Conservation (phyloP, 2,113 vertebrate genomes). For the Labrus mixtus region DNA sequence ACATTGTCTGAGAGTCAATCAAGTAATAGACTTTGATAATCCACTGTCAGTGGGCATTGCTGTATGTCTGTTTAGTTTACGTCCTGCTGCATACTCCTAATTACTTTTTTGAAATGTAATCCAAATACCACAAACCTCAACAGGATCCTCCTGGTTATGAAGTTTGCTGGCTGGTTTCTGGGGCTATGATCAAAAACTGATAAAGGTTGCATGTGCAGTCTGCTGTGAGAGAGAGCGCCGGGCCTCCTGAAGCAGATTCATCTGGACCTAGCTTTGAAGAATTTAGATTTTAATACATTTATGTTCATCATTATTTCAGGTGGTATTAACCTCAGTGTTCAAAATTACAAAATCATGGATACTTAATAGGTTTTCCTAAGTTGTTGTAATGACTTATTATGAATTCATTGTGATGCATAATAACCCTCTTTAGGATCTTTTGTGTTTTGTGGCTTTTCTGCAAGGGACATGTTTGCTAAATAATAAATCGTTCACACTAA, state of each 20-base stretch:
- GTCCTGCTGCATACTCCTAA: not conserved
- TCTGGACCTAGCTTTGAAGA: not conserved
- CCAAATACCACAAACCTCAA: not conserved
- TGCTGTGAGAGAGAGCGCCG: not conserved
- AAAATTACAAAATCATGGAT: too few species aligned
- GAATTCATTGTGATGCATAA: too few species aligned
- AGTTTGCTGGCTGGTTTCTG: conserved; percentile 1
- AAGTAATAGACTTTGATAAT: too few species aligned
- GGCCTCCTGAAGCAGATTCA: not conserved
- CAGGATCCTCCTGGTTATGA: not conserved
- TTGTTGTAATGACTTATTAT: too few species aligned
- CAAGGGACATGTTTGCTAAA: not conserved
- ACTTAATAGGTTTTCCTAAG: too few species aligned
- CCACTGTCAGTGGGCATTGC: too few species aligned
- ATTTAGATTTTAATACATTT: not conserved
- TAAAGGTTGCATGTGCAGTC: not conserved
- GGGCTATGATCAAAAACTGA: not conserved
- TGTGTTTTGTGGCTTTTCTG: too few species aligned
- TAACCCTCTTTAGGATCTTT: too few species aligned
- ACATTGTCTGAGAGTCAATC: too few species aligned
- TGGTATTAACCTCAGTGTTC: not conserved
- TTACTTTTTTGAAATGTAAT: not conserved
- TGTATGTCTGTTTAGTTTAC: too few species aligned
- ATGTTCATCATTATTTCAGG: not conserved
- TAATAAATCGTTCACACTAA: not conserved